Base-by-base conservation (phyloP, 2,888 invertebrate genomes). In the Eristalis arbustorum region DNA sequence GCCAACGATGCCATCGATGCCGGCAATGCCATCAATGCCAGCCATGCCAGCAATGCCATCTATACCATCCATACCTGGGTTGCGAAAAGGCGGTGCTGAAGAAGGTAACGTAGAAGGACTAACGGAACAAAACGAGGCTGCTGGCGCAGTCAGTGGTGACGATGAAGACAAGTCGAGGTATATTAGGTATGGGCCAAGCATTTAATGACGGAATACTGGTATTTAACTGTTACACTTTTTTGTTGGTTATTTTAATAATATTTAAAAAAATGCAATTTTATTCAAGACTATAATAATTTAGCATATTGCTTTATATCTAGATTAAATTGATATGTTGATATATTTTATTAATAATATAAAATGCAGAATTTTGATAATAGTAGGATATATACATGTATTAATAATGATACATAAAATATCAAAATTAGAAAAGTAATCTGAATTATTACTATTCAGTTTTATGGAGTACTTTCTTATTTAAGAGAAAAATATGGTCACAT, bases 101-200 rank as follows among this genome's bases (percentile, higher is more conserved):
- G 93, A 93, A 23, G 93, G 93, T 18, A 94, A 94, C 77, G 93
- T 92, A 75, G 93, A 88, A 77, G 94, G 94, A 49, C 89, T 93
- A 74, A 82, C 66, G 56, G 89, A 89, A 69, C 89, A 89, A 64
- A 89, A 77, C 84, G 90, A 89, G 64, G 90, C 89, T 88, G 90
- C 90, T 88, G 89, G 87, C 77, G 90, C 89, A 88, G 91, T 90
- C 89, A 91, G 90, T 91, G 91, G 90, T 92, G 97, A 97, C 91
- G 97, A 97, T 93, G 97, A 97, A 93, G 97, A 97, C 94, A 96
- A 97, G 94, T 96, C 96, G 93, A 96, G 96, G 96, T 96, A 95
- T 94, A 95, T 94, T 95, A 95, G 95, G 95, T 95, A 95, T 94
- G 95, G 95, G 95, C 94, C 94, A 90, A 89, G 91, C 92, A 92